A percentile compares a stretch with the other conserved stretches of the same genome.
These are phyloP conservation scores for Podotricha telesiphe DNA, from an alignment of 2,888 invertebrate species.

Conservation along the genomic window DNA sequence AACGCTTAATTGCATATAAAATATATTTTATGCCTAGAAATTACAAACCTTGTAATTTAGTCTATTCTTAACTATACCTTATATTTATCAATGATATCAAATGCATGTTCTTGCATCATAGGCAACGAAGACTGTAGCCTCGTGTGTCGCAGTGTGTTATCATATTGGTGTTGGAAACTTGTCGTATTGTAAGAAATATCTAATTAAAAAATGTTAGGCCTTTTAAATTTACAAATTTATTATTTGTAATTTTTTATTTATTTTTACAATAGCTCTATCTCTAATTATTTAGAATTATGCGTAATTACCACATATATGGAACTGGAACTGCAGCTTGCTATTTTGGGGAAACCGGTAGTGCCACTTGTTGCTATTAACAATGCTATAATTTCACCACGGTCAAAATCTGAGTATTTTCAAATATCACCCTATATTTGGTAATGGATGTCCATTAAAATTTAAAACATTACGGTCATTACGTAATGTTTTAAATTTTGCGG, in stretches of 20 bases:
- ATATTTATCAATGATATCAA: slow-evolving; percentile 57
- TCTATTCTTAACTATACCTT: slow-evolving; percentile 34
- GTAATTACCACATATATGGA: slow-evolving; percentile 57
- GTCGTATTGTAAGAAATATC: slow-evolving; percentile 37
- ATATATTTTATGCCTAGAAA: too few species aligned
- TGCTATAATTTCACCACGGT: slow-evolving; percentile 47
- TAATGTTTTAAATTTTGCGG: too few species aligned
- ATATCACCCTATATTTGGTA: too few species aligned
- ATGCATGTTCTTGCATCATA: slow-evolving; percentile 51
- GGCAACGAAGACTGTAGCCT: slow-evolving; percentile 56
- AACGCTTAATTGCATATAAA: too few species aligned
- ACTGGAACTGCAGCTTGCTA: slow-evolving; percentile 58
- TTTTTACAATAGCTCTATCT: too few species aligned
- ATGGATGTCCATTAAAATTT: too few species aligned
- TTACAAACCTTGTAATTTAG: too few species aligned
- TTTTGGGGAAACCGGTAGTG: slow-evolving; percentile 67
- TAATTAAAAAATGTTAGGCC: too few species aligned
- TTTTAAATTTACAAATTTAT: too few species aligned
- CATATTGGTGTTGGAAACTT: slow-evolving; percentile 54
- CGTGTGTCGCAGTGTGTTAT: slow-evolving; percentile 52
- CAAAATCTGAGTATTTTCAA: slow-evolving; percentile 49
- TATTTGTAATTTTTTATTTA: too few species aligned
- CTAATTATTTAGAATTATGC: not conserved
- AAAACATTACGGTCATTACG: too few species aligned
- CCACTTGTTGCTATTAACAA: slow-evolving; percentile 68